Evolutionary conservation across 2,113 vertebrate genomes (phyloP), one percentile per base, ranked within the genome.

Genomic region (Aldabrachelys gigantea): DNA sequence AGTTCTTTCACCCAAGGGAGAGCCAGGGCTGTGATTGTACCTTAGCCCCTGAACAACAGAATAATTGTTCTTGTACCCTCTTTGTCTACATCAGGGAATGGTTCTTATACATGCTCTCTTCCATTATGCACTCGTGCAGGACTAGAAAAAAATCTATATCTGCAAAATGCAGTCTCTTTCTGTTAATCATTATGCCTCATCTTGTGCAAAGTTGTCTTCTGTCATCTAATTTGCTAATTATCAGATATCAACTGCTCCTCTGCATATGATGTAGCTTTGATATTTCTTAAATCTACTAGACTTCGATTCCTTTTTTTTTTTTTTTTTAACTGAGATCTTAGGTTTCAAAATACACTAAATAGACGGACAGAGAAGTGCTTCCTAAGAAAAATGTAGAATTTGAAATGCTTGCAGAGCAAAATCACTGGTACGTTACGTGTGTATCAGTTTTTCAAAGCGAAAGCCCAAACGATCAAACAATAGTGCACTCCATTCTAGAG

Each of bases 11-110:
- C 10, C 7, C 8, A 38, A 69, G 53, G 25, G 11, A 13, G 5
- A 52, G 41, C 16, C 47, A 81, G 10, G 2, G 25, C 1, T 35
- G 19, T 17, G 1, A 31, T 9, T 69, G 65, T 69, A n/a, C 4
- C 65, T 65, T 65, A 35, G 62, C 62, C 62, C 65, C 35, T 69
- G 29, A n/a, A 65, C 3, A 19, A 17, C 16, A 2, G 8, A n/a
- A n/a, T n/a, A 89, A 5, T 54, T 0, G 0, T 8, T 84, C 72
- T 83, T 75, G 6, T 5, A 10, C 4, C 11, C 10, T 27, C n/a
- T 8, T 38, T 12, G 38, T 31, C 12, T 5, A 3, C 3, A 12
- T 0, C 0, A 10, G 76, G 17, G 29, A 79, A 1, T 49, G 29
- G 35, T 29, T 80, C 75, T 91, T n/a, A 69, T 8, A 69, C 16